Evolutionary conservation across 2,113 vertebrate species (phyloP), one percentile per base, ranked within the genome.

Genomic region (Bujurquina vittata): DNA sequence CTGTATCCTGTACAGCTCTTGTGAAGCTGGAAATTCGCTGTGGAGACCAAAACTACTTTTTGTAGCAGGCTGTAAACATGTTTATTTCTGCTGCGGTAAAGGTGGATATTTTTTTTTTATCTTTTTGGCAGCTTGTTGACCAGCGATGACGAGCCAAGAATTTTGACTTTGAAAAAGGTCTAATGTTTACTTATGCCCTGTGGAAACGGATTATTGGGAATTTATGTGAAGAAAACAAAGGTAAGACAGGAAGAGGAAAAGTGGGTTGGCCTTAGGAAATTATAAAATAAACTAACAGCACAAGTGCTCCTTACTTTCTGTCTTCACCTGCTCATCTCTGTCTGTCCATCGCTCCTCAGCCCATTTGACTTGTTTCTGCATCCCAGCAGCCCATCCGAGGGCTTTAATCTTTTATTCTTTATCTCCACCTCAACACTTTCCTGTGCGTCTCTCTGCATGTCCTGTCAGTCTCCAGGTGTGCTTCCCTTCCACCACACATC

Each of bases 401-500:
- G 43, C 15, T 69, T 29, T 52, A 49, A 69, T 69, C 65, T 49
- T 69, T 49, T 29, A 20, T 20, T 69, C 43, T 69, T 52, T 52
- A 69, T 69, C 43, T 12, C 23, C 2, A 6, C 29, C 65, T 52
- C 23, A 17, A 69, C 65, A 49, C 23, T 49, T 69, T 17, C 22
- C 22, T 18, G 63, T 67, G 62, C 55, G 33, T 69, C 15, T 59
- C 46, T 33, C 14, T 22, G 23, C 29, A 18, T 57, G 59, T 46
- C 35, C 54, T 57, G 35, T 37, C 63, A 59, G 76, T 63, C 20
- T 62, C 11, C 40, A 29, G 26, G n/a, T 63, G 60, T 63, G 59
- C 49, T 55, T 65, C 52, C 74, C 56, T 40, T 76, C 74, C 58
- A 69, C 65, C 1, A 10, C 65, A 69, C 65, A 69, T 69, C 73